These are phyloP conservation scores for Zaprionus capensis DNA, from an alignment of 1,140 invertebrate species.

Conservation along the genomic window DNA sequence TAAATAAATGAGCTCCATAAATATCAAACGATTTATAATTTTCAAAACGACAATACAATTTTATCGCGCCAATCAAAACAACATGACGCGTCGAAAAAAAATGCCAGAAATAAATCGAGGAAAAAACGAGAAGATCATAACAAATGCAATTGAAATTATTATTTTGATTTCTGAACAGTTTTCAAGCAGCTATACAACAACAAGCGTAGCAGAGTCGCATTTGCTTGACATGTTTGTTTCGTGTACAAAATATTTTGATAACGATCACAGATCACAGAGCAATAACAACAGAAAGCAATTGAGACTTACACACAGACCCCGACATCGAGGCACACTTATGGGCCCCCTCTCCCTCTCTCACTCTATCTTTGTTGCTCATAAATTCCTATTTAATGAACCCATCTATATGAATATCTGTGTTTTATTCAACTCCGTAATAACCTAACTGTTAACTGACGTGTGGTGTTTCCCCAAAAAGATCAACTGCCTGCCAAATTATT, in stretches of 20 bases:
- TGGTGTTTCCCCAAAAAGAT: slow-evolving; percentile 38
- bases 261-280: slow-evolving; percentile 47
- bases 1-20: slow-evolving; percentile 55
- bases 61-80: slow-evolving; percentile 71
- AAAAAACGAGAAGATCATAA: slow-evolving; percentile 1
- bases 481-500: slow-evolving; percentile 12
- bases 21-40: slow-evolving; percentile 58
- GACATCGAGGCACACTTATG: slow-evolving; percentile 59
- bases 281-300: slow-evolving; percentile 75
- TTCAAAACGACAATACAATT: slow-evolving; percentile 51
- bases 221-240: slow-evolving; percentile 79
- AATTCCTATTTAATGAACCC: slow-evolving; percentile 18
- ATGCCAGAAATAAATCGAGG: background rate
- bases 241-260: slow-evolving; percentile 80
- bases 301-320: slow-evolving; percentile 31
- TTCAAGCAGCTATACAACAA: slow-evolving; percentile 43
- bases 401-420: slow-evolving; percentile 14
- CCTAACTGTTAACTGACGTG: slow-evolving; percentile 49
- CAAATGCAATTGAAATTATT: slow-evolving; percentile 77
- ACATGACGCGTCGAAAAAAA: slow-evolving; percentile 62
- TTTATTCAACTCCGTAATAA: slow-evolving; percentile 35
- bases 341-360: slow-evolving; percentile 52
- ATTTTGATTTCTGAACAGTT: slow-evolving; percentile 69
- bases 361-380: slow-evolving; percentile 28
- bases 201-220: slow-evolving; percentile 44